Percentiles rank a stretch among this genome's conserved stretches.
These are phyloP conservation scores for Falco rusticolus DNA, from an alignment of 2,797 vertebrate genomes.

Conservation along the genomic window DNA sequence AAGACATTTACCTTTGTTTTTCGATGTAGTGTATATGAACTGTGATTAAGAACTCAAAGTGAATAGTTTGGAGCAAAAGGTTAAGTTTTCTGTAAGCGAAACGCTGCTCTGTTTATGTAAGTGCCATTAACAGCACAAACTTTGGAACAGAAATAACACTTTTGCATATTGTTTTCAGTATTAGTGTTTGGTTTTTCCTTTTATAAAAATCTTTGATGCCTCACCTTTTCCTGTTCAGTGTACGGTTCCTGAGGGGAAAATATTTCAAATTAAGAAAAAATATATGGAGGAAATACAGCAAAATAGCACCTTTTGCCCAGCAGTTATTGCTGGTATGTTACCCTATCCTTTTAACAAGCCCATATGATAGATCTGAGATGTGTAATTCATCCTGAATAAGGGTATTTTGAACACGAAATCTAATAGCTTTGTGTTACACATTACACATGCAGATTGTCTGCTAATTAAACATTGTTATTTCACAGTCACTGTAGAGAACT, in stretches of 20 bases:
- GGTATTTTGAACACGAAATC: not conserved
- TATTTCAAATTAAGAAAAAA: constrained; percentile 56
- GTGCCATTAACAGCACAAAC: constrained; percentile 40
- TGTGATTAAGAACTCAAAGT: not conserved
- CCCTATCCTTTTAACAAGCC: not conserved
- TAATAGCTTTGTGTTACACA: not conserved
- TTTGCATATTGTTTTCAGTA: constrained; percentile 54
- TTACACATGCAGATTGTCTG: not conserved
- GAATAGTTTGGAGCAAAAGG: constrained; percentile 50
- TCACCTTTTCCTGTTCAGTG: constrained; percentile 57
- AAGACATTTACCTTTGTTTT: constrained; percentile 26
- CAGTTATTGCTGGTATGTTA: not conserved
- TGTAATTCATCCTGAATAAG: not conserved
- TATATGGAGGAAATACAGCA: constrained; percentile 28
- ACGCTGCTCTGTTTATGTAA: constrained; percentile 38
- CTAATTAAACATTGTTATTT: not conserved
- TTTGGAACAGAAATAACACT: constrained; percentile 45
- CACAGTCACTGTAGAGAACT: not conserved
- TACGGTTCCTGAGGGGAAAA: constrained; percentile 49
- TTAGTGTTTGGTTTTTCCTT: constrained; percentile 56
- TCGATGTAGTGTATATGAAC: not conserved
- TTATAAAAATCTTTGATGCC: constrained; percentile 50
- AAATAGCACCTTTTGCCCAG: constrained; percentile 22
- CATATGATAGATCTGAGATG: not conserved
- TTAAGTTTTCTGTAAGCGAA: constrained; percentile 58